Evolutionary conservation across 2,888 invertebrate genomes (phyloP), one percentile per base, ranked within the genome.

Genomic region (Protophormia terraenovae): DNA sequence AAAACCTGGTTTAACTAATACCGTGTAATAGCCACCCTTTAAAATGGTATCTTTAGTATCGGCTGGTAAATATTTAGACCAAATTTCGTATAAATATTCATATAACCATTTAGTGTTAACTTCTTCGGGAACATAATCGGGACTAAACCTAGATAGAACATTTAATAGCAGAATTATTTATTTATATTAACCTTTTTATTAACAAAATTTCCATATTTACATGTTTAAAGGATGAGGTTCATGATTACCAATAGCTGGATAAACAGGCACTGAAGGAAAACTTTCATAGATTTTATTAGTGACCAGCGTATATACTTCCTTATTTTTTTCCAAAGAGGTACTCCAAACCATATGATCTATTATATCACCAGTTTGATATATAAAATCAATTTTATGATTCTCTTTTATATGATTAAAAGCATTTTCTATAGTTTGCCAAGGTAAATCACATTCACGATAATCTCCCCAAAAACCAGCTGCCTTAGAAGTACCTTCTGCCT

Each of bases 271-370:
- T 55, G 94, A 89, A 0, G 94, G 95, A 87, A 97, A 96, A 2
- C 91, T 92, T 22, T 92, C 89, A 50, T 93, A 92, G 55, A 96
- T 90, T 87, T 94, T 93, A 0, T 93, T 89, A 55, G 94, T 94
- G 7, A 95, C 92, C 86, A 94, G 93, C 6, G 90, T 90, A 69
- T 96, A 94, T 86, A 94, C 94, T 1, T 94, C 91, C 0, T 93
- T 92, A 88, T 97, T 97, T 86, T 94, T 93, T 60, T 94, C 93
- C 38, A 93, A 93, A 0, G 95, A 94, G 2, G 98, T 98, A 87
- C 95, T 95, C 98, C 98, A 98, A n/a, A 97, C 94, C 86, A 96
- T 95, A 90, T 98, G 98, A 88, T 97, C 96, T 58, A 97, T 95
- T 5, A 97, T 94, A 90, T 98, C 98, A 1, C 98, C 98, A 22